Base-by-base conservation (phyloP, 1,140 invertebrate genomes). In the Melitaea cinxia region DNA sequence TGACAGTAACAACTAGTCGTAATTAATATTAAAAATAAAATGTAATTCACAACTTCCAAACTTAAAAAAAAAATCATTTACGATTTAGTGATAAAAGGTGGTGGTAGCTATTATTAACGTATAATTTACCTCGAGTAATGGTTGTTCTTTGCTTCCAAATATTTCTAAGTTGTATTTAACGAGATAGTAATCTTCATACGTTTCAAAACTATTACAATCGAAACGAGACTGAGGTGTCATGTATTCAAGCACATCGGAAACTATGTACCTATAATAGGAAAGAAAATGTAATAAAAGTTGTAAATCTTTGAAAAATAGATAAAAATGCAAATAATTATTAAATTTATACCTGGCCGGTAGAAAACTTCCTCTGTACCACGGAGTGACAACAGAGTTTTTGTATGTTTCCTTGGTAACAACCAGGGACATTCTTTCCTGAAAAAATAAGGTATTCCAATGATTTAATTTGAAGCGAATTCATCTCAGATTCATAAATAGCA, bases 171-270 rank as follows among this genome's bases (percentile, higher is more conserved):
- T 87, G 85, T 99, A 98, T 80, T 97, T 98, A 12, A 92, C 91
- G 1, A 91, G 80, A 79, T 96, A 99, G 78, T 99, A 99, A 21
- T 96, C 92, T 7, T 92, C 92, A 80, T 97, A 99, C 0, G 94
- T 95, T 12, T 89, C 82, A 77, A 94, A 97, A 0, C 94, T 77
- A n/a, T 93, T 87, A 10, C 95, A 94, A 0, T 97, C 97, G 91
- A 99, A 99, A 15, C 88, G 73, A 30, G 95, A 97, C 10, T 91
- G 49, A 0, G 98, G 96, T n/a, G 92, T 96, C 53, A 97, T 89
- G 72, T 97, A 93, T 2, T 94, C 87, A 39, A 94, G 95, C n/a
- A 98, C 94, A 80, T 95, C 92, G 2, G 96, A 96, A 0, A 99
- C 97, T 67, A 98, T 92, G 86, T 98, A 98, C 75, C 93, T 91